Conservation (phyloP, 1,140 invertebrate genomes). For the Philotrypesis tridentata region DNA sequence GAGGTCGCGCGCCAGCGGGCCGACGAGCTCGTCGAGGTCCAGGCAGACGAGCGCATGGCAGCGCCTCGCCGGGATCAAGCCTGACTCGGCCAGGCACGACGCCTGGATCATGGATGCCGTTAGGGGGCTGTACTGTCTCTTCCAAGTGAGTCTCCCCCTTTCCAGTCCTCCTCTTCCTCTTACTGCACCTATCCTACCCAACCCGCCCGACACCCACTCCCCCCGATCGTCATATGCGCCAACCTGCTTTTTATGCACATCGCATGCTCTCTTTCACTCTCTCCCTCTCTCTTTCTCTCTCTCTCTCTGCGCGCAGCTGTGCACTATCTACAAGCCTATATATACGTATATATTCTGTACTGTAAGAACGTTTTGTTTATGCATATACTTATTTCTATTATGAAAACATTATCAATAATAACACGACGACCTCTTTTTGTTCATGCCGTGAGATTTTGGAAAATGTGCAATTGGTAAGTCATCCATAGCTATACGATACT, state of each 20-base stretch:
- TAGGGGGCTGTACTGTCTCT: slow-evolving; percentile 65
- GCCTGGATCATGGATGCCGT: slow-evolving; percentile 67
- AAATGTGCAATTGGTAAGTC: slow-evolving; percentile 20
- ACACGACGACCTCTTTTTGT: background rate
- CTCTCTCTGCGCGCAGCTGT: too few relatives aligned
- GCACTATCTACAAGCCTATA: too few relatives aligned
- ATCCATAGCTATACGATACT: background rate
- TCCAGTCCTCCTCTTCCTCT: too few relatives aligned
- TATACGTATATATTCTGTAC: background rate
- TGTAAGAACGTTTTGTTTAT: background rate
- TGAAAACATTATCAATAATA: background rate
- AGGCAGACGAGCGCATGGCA: slow-evolving; percentile 18
- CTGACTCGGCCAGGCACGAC: slow-evolving; percentile 43
- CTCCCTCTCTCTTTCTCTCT: too few relatives aligned
- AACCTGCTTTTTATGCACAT: too few relatives aligned
- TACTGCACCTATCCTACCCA: too few relatives aligned
- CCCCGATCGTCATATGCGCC: too few relatives aligned
- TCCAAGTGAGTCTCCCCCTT: slow-evolving; percentile 61
- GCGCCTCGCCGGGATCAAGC: slow-evolving; percentile 14
- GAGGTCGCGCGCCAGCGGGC: background rate
- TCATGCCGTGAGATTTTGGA: background rate
- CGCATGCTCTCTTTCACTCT: too few relatives aligned
- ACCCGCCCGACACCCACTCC: too few relatives aligned
- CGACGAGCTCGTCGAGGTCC: background rate
- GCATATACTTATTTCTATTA: too few relatives aligned